Evolutionary conservation across 2,797 vertebrate species (phyloP), one percentile per base, ranked within the genome.

Genomic region (Pitangus sulphuratus): DNA sequence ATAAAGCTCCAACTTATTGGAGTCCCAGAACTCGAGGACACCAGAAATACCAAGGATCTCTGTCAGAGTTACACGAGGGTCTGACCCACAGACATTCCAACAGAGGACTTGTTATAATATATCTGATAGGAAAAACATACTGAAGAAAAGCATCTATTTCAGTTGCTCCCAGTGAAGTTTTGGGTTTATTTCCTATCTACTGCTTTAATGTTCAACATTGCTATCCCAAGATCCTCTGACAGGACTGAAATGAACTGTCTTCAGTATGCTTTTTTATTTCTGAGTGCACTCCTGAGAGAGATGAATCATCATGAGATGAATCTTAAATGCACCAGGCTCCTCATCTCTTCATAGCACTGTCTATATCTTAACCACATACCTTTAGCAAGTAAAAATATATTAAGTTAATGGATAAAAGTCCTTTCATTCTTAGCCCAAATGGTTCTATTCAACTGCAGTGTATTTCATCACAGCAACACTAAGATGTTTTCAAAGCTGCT

Each of bases 241-340:
- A 96, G 76, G 57, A 89, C 48, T 94, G 79, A 91, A 91, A 95
- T 96, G 77, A 93, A 61, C 57, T 89, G 50, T 92, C 54, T 86
- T 84, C 30, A 90, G 12, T 26, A n/a, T 31, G 42, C 21, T 83
- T 95, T 89, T 88, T 57, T 90, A 71, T 84, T 71, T 96, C 79
- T 94, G 96, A 97, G 35, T 0, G 1, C 14, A 65, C 26, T 61
- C 72, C 62, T 92, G 65, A 90, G 30, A 84, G 39, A 87, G 4
- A 72, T 44, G 54, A 96, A 68, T 69, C 90, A 94, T 51, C 26
- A 30, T 17, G 48, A 51, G 48, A 51, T 19, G 21, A 94, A 51
- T 54, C 87, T 93, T 64, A 61, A 89, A 62, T 13, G 13, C 30
- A 94, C 15, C 17, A 71, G 78, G 17, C 37, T 66, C 62, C n/a